Evolutionary conservation across 2,113 vertebrate species (phyloP).

Genomic region (Callithrix jacchus): DNA sequence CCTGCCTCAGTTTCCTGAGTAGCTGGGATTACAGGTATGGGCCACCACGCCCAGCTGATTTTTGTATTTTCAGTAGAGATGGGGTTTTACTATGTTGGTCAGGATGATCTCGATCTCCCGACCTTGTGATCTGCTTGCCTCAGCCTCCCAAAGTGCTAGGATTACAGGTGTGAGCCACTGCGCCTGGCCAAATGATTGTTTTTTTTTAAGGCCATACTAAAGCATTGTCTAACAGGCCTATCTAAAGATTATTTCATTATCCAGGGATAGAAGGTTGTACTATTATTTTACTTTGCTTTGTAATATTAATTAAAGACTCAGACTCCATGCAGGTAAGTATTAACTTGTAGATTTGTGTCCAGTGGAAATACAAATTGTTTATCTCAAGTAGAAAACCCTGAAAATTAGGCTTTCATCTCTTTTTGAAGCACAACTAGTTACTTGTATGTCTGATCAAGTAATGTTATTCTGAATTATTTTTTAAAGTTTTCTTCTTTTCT

Average conservation of each 20-base stretch:
- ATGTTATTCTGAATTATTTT: not conserved
- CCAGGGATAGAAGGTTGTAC: not conserved
- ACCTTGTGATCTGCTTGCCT: no score
- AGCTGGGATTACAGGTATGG: no score
- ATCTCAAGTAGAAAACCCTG: not conserved
- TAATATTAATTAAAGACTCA: not conserved
- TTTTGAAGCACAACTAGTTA: not conserved
- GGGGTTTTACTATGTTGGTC: no score
- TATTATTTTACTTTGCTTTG: not conserved
- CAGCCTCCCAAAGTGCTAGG: no score
- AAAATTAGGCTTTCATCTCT: not conserved
- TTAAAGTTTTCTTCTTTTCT: not conserved
- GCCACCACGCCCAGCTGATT: no score
- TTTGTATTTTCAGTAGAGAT: no score
- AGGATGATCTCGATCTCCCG: no score
- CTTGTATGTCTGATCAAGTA: not conserved
- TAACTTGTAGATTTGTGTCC: not conserved
- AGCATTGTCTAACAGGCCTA: not conserved
- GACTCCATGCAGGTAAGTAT: not conserved
- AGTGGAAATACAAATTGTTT: not conserved
- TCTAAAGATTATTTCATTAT: conserved; percentile 13
- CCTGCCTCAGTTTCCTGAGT: no score
- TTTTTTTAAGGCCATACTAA: not conserved
- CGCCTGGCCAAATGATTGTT: no score
- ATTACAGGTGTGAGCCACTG: no score